Base-by-base conservation (phyloP, 2,113 vertebrate species). In the Hippocampus mohnikei region DNA sequence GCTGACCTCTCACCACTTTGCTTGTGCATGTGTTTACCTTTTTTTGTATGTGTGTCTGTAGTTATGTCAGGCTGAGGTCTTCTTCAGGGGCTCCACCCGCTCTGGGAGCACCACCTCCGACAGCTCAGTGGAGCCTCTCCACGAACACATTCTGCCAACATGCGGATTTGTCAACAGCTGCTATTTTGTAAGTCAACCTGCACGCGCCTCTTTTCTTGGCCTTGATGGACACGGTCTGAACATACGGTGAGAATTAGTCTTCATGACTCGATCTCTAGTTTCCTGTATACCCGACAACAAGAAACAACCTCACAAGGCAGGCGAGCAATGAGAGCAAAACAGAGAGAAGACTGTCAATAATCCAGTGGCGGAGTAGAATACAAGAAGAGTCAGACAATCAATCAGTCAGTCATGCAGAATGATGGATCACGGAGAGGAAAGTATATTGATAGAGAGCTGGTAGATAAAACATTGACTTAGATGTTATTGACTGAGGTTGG, bases 91-190 rank as follows among this genome's bases (percentile, higher is more conserved):
- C 0, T 90, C 90, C 4, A 85, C 89, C 70, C 87, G 78, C 10
- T 92, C 90, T 0, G 90, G 88, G 70, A 92, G 91, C 83, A 88
- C 90, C 77, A 88, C 88, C 10, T 92, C 90, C 0, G 90, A 92
- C 73, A 85, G 91, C 72, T 92, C 88, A 2, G 74, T 88, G 76
- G 92, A 92, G 78, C 90, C 90, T 15, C 81, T 88, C 66, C 85
- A 87, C 0, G 89, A 91, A 37, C 71, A 76, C 66, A 72, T 74
- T 3, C 66, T 93, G 65, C 81, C 91, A 74, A 88, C 90, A 63
- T 92, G 92, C 75, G 92, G 92, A 77, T 93, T 93, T 23, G 91
- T 93, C 82, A 93, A 93, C 88, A 92, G 91, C 86, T 92, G 91
- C 81, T 93, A 93, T 84, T 92, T 91, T 71, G 92, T 93, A 70